phyloP scores from a whole-genome alignment of 2,888 invertebrate species.

The Patella caerulea region DNA sequence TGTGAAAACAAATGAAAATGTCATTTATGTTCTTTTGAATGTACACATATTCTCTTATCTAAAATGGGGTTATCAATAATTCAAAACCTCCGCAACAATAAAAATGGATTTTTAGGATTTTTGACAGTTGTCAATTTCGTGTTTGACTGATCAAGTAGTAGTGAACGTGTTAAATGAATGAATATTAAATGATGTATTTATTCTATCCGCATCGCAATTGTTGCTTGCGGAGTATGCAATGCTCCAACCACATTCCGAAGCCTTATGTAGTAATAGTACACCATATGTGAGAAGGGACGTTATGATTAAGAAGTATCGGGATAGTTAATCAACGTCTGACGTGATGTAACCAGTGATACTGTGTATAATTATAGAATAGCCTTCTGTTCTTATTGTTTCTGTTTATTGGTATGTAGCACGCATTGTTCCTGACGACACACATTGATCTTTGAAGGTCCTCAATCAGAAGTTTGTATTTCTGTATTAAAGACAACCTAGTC shows the following conservation, averaged over 20 bases:
- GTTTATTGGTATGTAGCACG: slow-evolving; percentile 1
- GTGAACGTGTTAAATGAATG: background rate
- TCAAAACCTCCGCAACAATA: background rate
- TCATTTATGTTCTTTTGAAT: too few relatives aligned
- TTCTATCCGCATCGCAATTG: too few relatives aligned
- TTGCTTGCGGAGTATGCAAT: too few relatives aligned
- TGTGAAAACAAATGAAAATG: too few relatives aligned
- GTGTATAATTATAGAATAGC: background rate
- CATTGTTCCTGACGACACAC: background rate
- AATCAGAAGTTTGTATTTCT: too few relatives aligned
- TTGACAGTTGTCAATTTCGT: slow-evolving; percentile 10
- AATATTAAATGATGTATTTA: slow-evolving; percentile 1
- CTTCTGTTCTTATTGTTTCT: background rate
- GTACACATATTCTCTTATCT: too few relatives aligned
- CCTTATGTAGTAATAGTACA: background rate
- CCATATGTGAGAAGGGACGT: background rate
- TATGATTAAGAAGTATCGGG: slow-evolving; percentile 1
- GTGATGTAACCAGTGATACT: background rate
- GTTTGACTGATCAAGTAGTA: slow-evolving; percentile 6
- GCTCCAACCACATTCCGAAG: too few relatives aligned
- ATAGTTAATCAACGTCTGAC: background rate
- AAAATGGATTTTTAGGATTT: slow-evolving; percentile 7
- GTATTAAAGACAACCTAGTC: too few relatives aligned
- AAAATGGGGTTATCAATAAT: background rate
- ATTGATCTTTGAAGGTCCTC: too few relatives aligned